Evolutionary conservation across 2,888 invertebrate genomes (phyloP), one percentile per base, ranked within the genome.

Genomic region (Allygus modestus): DNA sequence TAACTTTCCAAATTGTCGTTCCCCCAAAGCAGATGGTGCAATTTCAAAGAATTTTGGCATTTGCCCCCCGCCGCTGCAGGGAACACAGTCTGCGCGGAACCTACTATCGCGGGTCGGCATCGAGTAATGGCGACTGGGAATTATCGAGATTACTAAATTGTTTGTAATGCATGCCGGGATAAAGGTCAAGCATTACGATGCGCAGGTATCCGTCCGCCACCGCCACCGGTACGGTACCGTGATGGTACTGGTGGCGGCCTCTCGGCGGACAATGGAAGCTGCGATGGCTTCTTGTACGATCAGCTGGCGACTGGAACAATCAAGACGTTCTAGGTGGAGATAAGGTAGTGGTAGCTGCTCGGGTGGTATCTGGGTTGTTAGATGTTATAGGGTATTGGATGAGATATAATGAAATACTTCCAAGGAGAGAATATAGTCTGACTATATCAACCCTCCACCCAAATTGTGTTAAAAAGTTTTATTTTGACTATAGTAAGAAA

Each of bases 111-210:
- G 11, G 20, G 46, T n/a, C 23, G 79, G 79, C 33, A 54, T 54
- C 58, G 58, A 33, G 79, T 79, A 79, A 79, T 79, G 28, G 79
- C 79, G 79, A 54, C 75, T 23, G 79, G 31, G 51, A 79, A 79
- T 79, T 79, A 58, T 51, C 46, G 46, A 79, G 79, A 79, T 79
- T 79, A 79, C 79, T 79, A 79, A 79, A 79, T 79, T 79, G 79
- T 79, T 79, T 79, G 79, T 79, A 79, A 79, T 79, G 79, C 79
- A 79, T 79, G 79, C 79, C 79, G 58, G 79, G 54, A 79, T 58
- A 79, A 79, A 79, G 79, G 79, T 79, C 79, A 58, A 41, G 28
- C 46, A 51, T 51, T 77, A 51, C 20, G 69, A 69, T 43, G 73
- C 31, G 65, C 65, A 65, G 65, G 65, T 31, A 65, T 65, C 65